Evolutionary conservation across 2,888 invertebrate species (phyloP).

Genomic region (Andricus curvator): DNA sequence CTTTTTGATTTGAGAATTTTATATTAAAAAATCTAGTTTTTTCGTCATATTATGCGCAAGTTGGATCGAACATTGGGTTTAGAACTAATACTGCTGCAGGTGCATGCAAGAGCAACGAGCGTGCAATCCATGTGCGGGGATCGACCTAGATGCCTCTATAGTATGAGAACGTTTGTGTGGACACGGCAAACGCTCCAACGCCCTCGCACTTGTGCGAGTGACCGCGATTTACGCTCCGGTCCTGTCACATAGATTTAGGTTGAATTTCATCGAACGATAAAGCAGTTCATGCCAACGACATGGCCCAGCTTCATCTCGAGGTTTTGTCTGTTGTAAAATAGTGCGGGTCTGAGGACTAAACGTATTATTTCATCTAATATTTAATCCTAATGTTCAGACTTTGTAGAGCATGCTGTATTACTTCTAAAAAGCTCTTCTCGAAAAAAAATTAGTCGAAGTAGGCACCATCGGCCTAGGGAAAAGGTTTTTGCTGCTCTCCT

Average conservation of each 20-base stretch:
- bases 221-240: slow-evolving; percentile 30
- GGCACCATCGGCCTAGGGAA: no score
- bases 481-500: no score
- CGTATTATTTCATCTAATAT: not conserved
- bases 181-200: slow-evolving; percentile 21
- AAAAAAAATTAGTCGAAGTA: no score
- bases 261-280: slow-evolving; percentile 64
- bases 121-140: slow-evolving; percentile 17
- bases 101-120: slow-evolving; percentile 13
- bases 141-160: slow-evolving; percentile 17
- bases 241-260: slow-evolving; percentile 57
- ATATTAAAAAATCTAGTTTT: not conserved
- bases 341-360: not conserved
- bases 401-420: no score
- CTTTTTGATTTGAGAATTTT: not conserved
- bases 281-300: slow-evolving; percentile 65
- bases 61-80: not conserved
- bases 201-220: slow-evolving; percentile 35
- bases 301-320: slow-evolving; percentile 57
- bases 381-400: not conserved
- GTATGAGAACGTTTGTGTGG: not conserved
- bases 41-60: not conserved
- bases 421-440: no score
- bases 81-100: slow-evolving; percentile 30
- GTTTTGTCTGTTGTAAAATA: not conserved